A percentile compares a stretch with the other conserved stretches of the same genome.
Evolutionary conservation across 2,888 invertebrate species (phyloP).

Genomic region (Noctua comes): DNA sequence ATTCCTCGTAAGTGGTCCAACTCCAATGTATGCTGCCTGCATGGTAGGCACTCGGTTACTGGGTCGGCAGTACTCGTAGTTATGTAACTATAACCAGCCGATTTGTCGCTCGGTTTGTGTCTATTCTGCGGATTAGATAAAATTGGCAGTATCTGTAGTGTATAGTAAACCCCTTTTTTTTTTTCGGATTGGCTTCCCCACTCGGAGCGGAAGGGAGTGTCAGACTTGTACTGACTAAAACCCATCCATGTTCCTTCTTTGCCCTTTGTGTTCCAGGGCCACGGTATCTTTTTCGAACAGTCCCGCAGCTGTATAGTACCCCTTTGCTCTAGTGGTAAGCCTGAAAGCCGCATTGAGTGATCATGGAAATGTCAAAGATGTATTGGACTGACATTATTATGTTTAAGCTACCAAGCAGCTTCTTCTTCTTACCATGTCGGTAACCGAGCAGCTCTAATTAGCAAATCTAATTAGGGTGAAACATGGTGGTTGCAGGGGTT

Average conservation of each 20-base stretch:
- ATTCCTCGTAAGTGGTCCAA: constrained; percentile 42
- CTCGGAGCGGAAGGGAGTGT: no score
- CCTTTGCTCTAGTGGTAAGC: no score
- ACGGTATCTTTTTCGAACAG: no score
- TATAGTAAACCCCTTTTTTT: no score
- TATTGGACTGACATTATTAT: background rate
- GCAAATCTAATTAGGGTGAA: background rate
- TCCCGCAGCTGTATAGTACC: no score
- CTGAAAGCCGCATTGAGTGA: background rate
- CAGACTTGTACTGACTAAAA: no score
- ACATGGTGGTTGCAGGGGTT: no score
- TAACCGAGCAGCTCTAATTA: background rate
- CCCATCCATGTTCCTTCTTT: no score
- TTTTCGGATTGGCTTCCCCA: no score
- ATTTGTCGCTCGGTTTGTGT: constrained; percentile 10
- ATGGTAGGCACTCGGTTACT: constrained; percentile 54
- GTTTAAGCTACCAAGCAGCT: background rate
- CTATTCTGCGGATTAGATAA: constrained; percentile 2
- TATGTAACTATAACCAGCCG: constrained; percentile 23
- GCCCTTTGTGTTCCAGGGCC: no score
- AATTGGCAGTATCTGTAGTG: background rate
- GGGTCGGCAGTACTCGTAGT: constrained; percentile 37
- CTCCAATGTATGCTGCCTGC: constrained; percentile 22
- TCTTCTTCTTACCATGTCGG: background rate
- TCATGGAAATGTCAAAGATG: background rate